A percentile compares a stretch with the other conserved stretches of the same genome.
Evolutionary conservation across 2,797 vertebrate genomes (phyloP).

Genomic region (Mico argentatus): DNA sequence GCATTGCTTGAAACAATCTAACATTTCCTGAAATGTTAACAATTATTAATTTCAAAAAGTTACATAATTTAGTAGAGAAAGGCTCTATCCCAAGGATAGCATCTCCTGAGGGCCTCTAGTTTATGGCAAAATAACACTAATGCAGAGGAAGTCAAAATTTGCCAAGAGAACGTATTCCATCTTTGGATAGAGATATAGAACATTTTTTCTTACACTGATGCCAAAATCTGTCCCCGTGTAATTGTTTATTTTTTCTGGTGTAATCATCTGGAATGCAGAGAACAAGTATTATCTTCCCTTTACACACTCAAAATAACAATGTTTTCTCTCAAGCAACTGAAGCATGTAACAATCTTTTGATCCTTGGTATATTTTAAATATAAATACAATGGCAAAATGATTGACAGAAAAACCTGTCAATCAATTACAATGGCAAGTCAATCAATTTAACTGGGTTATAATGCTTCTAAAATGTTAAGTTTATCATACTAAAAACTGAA

Average conservation of each 20-base stretch:
- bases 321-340: slow-evolving; percentile 1
- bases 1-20: background rate
- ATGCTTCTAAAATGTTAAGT: slow-evolving; percentile 33
- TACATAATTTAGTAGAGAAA: background rate
- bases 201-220: background rate
- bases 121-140: background rate
- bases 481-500: background rate
- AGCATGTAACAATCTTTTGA: slow-evolving; percentile 31
- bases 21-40: slow-evolving; percentile 18
- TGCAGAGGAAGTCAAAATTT: background rate
- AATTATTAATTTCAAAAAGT: slow-evolving; percentile 36
- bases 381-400: background rate
- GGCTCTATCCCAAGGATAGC: background rate
- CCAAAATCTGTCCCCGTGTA: background rate
- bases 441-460: background rate
- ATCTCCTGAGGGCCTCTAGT: background rate
- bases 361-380: background rate
- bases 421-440: background rate
- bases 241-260: slow-evolving; percentile 20
- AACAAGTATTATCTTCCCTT: background rate
- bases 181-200: background rate
- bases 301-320: background rate
- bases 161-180: background rate
- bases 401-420: background rate
- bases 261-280: background rate